Evolutionary conservation across 2,888 invertebrate genomes (phyloP).

Genomic region (Hydrotaea cyrtoneurina): DNA sequence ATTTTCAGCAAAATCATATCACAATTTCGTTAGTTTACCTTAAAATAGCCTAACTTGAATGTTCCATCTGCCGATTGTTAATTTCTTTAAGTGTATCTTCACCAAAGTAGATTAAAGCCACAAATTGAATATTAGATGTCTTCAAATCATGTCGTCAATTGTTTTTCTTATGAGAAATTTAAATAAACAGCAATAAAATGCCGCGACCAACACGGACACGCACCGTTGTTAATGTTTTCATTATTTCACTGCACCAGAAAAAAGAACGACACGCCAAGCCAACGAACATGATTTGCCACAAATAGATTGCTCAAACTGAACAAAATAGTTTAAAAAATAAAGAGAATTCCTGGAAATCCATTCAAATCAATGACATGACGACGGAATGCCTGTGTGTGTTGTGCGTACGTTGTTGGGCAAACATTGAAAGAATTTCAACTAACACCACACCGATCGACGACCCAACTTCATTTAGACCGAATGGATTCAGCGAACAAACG

Average conservation of each 20-base stretch:
- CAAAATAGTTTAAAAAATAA: constrained; percentile 42
- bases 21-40: too few species aligned
- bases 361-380: constrained; percentile 44
- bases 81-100: constrained; percentile 7
- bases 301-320: constrained; percentile 25
- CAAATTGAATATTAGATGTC: not conserved
- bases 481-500: constrained; percentile 6
- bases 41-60: too few species aligned
- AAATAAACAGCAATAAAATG: constrained; percentile 32
- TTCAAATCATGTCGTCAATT: constrained; percentile 14
- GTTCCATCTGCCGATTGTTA: too few species aligned
- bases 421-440: constrained; percentile 24
- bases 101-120: not conserved
- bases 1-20: too few species aligned
- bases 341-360: constrained; percentile 56
- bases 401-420: not conserved
- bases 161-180: constrained; percentile 32
- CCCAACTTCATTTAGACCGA: not conserved
- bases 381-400: not conserved
- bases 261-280: not conserved
- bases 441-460: not conserved
- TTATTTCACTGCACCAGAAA: constrained; percentile 30
- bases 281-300: constrained; percentile 53
- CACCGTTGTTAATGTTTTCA: constrained; percentile 41
- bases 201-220: constrained; percentile 3